Base-by-base conservation (phyloP, 2,113 vertebrate species). In the Pollimyrus isidori region DNA sequence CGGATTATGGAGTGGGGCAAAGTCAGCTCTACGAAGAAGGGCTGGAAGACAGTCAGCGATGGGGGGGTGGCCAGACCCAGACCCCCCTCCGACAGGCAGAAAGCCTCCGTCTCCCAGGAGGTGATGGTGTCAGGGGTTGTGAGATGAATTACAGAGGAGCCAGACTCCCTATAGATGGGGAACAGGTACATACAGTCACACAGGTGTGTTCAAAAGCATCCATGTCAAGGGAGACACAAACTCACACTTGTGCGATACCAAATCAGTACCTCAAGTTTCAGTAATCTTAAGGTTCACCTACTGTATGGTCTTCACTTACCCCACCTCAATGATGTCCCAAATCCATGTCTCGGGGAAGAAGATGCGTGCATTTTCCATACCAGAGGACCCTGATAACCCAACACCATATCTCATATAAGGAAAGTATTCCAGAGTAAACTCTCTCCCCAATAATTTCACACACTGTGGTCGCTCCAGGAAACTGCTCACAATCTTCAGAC, bases 261-360 rank as follows among this genome's bases (percentile, higher is more conserved):
- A 11, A 45, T 48, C 23, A 23, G 42, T n/a, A 48, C 80, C 82
- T 85, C 50, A 17, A 53, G 50, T 17, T 53, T 53, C 50, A 53
- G 15, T 52, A 52, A 52, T 52, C 13, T 52, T 17, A 52, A 53
- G 52, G 52, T 45, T 76, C 35, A 39, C 48, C 49, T 15, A n/a
- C 7, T n/a, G n/a, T n/a, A n/a, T n/a, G 49, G 13, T 50, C 23
- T 76, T 26, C 21, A 89, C 97, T 96, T 69, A 98, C 97, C 97
- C 91, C 0, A 95, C 90, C 48, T 92, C 89, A 87, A 96, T 19
- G 4, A 97, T 91, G 19, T 97, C 92, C 97, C 97, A 99, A 46
- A 98, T 94, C 97, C 97, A 98, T 0, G 97, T 98, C 93, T 98
- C 96, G 0, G 97, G 97, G 90, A 98, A 98, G 85, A 94, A 94